Percentiles rank a stretch among this genome's conserved stretches.
These are phyloP conservation scores for Drosophila pandora DNA, from an alignment of 1,140 invertebrate species.

Conservation along the genomic window DNA sequence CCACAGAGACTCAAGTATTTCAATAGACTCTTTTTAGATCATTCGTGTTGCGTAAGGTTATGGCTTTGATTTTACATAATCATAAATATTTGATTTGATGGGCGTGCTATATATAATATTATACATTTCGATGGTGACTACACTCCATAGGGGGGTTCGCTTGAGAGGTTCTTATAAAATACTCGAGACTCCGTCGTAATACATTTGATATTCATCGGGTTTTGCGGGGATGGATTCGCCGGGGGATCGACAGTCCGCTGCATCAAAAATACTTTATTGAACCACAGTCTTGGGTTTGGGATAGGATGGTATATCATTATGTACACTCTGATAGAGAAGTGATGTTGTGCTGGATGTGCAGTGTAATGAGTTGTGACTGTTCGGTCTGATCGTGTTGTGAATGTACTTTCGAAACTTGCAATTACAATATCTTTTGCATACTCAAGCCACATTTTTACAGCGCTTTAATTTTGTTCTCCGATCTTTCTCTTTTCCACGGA, in stretches of 20 bases:
- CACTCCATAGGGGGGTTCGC: slow-evolving; percentile 31
- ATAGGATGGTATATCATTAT: slow-evolving; percentile 26
- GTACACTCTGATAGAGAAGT: slow-evolving; percentile 21
- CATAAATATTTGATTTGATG: slow-evolving; percentile 31
- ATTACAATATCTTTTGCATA: slow-evolving; percentile 70
- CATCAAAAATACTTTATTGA: slow-evolving; percentile 71
- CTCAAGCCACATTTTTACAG: slow-evolving; percentile 64
- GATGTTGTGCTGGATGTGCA: slow-evolving; percentile 31
- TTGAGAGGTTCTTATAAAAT: slow-evolving; percentile 61
- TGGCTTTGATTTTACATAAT: slow-evolving; percentile 34
- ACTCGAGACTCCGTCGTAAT: slow-evolving; percentile 78
- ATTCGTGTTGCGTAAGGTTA: slow-evolving; percentile 27
- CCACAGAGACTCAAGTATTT: slow-evolving; percentile 77
- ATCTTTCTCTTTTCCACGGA: slow-evolving; percentile 37
- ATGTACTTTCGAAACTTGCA: slow-evolving; percentile 62
- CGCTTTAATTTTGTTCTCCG: slow-evolving; percentile 10
- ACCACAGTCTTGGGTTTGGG: slow-evolving; percentile 51
- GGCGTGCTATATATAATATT: slow-evolving; percentile 34
- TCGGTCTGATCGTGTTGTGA: slow-evolving; percentile 22
- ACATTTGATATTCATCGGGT: slow-evolving; percentile 67
- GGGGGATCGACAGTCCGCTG: slow-evolving; percentile 40
- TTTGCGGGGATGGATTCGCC: slow-evolving; percentile 36
- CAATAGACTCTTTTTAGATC: slow-evolving; percentile 36
- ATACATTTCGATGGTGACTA: slow-evolving; percentile 35
- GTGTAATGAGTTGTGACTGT: slow-evolving; percentile 11